Evolutionary conservation across 30 jellyfish, hydroid and myxozoan genomes (phyloP).

Genomic region (Cassiopea xamachana): DNA sequence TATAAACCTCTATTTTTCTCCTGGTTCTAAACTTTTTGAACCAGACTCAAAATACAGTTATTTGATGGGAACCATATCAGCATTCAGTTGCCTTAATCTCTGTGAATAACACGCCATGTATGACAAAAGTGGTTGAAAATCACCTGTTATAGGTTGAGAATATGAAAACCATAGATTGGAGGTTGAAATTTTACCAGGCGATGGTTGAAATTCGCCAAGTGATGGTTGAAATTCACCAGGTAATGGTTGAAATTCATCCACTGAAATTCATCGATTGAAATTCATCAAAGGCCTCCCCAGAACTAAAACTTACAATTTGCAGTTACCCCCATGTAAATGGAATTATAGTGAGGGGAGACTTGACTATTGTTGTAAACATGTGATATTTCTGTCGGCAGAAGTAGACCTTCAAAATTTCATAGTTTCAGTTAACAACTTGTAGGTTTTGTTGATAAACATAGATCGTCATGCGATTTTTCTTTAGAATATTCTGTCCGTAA

Average conservation of each 20-base stretch:
- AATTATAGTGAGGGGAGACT: not conserved
- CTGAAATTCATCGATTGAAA: conserved; percentile 4
- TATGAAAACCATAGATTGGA: not conserved
- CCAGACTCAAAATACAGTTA: no score
- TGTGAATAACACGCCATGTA: conserved; percentile 16
- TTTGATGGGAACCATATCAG: no score
- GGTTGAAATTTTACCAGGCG: not conserved
- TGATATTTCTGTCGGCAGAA: conserved; percentile 10
- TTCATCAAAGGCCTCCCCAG: not conserved
- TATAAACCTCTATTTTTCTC: no score
- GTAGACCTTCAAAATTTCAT: conserved; percentile 3
- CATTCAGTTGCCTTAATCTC: not conserved
- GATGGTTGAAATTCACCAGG: not conserved
- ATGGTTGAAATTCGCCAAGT: not conserved
- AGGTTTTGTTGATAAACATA: not conserved
- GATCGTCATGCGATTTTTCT: conserved; percentile 36
- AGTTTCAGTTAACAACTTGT: not conserved
- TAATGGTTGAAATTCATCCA: not conserved
- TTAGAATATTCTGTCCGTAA: conserved; percentile 35
- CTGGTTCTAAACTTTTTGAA: no score
- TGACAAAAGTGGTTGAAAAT: conserved; percentile 18
- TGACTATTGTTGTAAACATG: not conserved
- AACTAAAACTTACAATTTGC: no score
- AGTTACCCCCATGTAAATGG: no score
- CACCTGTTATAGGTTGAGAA: conserved; percentile 9